phyloP scores from a whole-genome alignment of 1,140 invertebrate genomes.

The Dinoponera quadriceps region DNA sequence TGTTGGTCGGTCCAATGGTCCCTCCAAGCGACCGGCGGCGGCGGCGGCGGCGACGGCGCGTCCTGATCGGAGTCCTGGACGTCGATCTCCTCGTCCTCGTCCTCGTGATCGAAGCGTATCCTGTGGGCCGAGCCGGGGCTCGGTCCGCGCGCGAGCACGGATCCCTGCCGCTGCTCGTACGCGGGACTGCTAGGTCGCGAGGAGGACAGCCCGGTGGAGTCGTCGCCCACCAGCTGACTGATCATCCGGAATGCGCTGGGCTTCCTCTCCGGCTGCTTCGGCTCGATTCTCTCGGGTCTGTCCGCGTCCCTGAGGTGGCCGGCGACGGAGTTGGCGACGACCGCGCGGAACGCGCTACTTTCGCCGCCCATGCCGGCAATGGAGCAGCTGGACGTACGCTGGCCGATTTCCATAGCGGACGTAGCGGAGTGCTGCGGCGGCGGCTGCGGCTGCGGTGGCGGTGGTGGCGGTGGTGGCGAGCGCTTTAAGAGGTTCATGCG shows the following conservation, averaged over 20 bases:
- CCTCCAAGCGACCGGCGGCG: constrained; percentile 77
- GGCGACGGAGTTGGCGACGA: constrained; percentile 85
- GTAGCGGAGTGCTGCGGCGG: constrained; percentile 78
- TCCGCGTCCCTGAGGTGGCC: constrained; percentile 45
- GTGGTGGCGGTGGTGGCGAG: constrained; percentile 86
- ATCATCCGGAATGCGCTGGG: constrained; percentile 84
- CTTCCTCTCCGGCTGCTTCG: constrained; percentile 76
- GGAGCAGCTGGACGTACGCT: constrained; percentile 78
- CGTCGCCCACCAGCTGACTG: constrained; percentile 81
- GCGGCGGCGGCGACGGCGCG: constrained; percentile 70
- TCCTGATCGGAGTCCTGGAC: constrained; percentile 89
- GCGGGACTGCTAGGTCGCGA: constrained; percentile 83
- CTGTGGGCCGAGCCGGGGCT: constrained; percentile 77
- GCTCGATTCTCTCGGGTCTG: constrained; percentile 80
- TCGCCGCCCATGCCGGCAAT: constrained; percentile 91
- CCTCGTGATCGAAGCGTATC: constrained; percentile 85
- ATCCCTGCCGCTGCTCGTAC: constrained; percentile 79
- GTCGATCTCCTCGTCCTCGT: constrained; percentile 90
- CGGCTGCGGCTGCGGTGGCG: constrained; percentile 84
- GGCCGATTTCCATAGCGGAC: constrained; percentile 79
- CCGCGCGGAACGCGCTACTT: constrained; percentile 93
- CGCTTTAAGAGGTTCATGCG: constrained; percentile 96
- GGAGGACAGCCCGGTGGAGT: constrained; percentile 81
- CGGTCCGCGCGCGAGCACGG: constrained; percentile 70
- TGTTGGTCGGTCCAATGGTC: constrained; percentile 84